A percentile compares a stretch with the other conserved stretches of the same genome.
phyloP scores from a whole-genome alignment of 2,113 vertebrate genomes.

The Channa argus region DNA sequence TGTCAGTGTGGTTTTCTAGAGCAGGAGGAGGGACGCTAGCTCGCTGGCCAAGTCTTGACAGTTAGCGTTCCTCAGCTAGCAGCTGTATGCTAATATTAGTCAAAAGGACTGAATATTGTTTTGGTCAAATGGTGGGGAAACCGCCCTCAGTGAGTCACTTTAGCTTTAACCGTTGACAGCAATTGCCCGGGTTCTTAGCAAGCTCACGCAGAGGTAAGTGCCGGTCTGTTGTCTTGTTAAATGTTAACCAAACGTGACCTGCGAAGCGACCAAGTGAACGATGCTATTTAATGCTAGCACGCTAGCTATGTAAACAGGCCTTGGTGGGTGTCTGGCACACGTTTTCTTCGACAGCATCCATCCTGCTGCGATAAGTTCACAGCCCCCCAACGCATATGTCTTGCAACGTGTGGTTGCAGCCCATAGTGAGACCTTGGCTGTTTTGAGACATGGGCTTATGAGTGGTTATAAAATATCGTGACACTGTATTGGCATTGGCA shows the following conservation, averaged over 20 bases:
- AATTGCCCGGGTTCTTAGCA: neutral
- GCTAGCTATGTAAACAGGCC: constrained; percentile 77
- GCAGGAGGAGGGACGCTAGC: constrained; percentile 67
- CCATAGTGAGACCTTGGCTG: neutral
- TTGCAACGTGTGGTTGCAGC: neutral
- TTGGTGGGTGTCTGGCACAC: constrained; percentile 17
- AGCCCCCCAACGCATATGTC: neutral
- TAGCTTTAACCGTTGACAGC: neutral
- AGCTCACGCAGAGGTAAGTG: neutral
- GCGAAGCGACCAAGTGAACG: constrained; percentile 11
- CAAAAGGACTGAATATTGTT: neutral
- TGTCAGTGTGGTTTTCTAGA: constrained; percentile 68
- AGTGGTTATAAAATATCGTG: constrained; percentile 24
- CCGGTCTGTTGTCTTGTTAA: neutral
- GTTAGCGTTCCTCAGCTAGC: constrained; percentile 50
- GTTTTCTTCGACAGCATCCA: constrained; percentile 62
- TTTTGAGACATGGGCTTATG: neutral
- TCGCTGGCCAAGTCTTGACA: constrained; percentile 68
- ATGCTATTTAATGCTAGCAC: constrained; percentile 48
- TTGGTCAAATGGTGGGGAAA: neutral
- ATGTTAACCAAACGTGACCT: constrained; percentile 36
- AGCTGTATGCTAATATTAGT: constrained; percentile 60
- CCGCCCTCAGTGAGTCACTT: neutral
- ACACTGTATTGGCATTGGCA: constrained; percentile 16
- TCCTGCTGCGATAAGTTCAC: neutral